Conservation (phyloP, 2,888 invertebrate species). For the Acanthoscelides obtectus region DNA sequence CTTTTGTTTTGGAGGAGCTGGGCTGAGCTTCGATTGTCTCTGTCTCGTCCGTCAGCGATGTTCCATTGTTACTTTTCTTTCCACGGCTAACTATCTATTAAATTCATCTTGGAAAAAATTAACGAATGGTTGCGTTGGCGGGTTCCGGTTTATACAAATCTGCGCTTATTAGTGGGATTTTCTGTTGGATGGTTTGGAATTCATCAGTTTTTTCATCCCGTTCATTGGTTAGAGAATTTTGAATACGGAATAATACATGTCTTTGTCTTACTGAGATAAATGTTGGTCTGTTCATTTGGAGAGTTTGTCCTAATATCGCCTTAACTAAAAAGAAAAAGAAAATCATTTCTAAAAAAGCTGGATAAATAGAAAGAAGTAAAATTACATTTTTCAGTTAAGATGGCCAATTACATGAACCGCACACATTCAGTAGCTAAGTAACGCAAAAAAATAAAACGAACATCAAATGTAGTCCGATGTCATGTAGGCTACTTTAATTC, state of each 20-base stretch:
- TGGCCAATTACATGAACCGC: too few relatives aligned
- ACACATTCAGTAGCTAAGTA: too few relatives aligned
- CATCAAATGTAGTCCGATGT: too few relatives aligned
- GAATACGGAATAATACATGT: background rate
- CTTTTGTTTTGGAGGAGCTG: background rate
- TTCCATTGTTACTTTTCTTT: background rate
- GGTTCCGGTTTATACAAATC: background rate
- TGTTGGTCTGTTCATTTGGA: too few relatives aligned
- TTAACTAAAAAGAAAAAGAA: too few relatives aligned
- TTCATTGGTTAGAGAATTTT: background rate
- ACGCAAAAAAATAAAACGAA: too few relatives aligned
- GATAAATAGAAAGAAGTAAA: too few relatives aligned
- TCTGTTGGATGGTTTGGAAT: background rate
- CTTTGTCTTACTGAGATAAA: too few relatives aligned
- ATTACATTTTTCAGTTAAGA: too few relatives aligned
- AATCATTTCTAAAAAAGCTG: too few relatives aligned
- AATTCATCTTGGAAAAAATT: background rate
- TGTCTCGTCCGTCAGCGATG: background rate
- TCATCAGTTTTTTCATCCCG: background rate
- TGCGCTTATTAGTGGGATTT: background rate
- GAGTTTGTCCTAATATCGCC: too few relatives aligned
- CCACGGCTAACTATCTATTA: background rate
- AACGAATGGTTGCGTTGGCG: background rate
- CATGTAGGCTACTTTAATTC: too few relatives aligned
- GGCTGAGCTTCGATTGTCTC: background rate